A percentile compares a stretch with the other conserved stretches of the same genome.
Conservation (phyloP, 35 echinoderm and acorn worm species). For the Amphiura filiformis region DNA sequence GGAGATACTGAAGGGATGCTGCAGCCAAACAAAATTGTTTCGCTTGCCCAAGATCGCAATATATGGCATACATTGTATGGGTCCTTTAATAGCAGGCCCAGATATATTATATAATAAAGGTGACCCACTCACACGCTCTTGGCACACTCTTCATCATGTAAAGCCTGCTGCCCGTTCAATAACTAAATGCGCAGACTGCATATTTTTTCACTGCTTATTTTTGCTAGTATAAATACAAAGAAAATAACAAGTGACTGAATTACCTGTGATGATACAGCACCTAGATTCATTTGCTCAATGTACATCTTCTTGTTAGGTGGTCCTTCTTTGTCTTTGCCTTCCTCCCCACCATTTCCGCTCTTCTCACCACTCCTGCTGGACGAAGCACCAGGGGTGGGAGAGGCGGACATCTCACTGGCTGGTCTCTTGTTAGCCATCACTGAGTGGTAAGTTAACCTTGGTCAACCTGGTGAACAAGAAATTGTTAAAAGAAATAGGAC, state of each 20-base stretch:
- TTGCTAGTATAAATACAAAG: no score
- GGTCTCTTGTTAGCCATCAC: constrained; percentile 75
- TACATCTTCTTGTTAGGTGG: constrained; percentile 68
- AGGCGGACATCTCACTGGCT: constrained; percentile 55
- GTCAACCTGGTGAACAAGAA: neutral
- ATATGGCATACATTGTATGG: no score
- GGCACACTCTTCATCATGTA: neutral
- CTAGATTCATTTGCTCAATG: constrained; percentile 66
- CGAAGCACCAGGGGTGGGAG: constrained; percentile 28
- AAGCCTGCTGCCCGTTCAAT: neutral
- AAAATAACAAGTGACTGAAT: neutral
- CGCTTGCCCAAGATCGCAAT: no score
- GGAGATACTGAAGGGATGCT: no score
- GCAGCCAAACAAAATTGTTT: no score
- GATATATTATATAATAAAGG: no score
- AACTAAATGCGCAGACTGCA: no score
- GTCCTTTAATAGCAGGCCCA: no score
- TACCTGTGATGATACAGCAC: constrained; percentile 85
- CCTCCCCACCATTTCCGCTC: neutral
- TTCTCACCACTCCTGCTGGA: neutral
- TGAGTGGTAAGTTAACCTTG: neutral
- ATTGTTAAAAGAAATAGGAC: no score
- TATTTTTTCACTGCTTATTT: no score
- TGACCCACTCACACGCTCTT: neutral
- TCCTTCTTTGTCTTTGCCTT: constrained; percentile 28